Evolutionary conservation across 2,888 invertebrate genomes (phyloP).

Genomic region (Julus scandinavius): DNA sequence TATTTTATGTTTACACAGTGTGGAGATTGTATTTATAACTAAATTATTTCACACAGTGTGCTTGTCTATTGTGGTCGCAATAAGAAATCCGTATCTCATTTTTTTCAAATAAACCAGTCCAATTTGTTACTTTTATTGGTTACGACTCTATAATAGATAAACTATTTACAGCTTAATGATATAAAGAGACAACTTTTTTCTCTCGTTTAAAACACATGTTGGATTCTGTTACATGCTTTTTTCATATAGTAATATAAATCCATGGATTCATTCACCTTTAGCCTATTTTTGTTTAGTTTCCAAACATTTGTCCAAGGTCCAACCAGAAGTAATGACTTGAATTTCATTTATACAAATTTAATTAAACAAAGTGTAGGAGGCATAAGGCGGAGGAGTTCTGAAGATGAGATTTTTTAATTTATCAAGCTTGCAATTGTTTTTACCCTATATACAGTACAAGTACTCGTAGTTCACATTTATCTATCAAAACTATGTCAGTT

Average conservation of each 20-base stretch:
- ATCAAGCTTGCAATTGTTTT: neutral
- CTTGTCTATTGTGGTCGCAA: neutral
- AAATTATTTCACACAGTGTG: neutral
- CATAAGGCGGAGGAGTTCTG: neutral
- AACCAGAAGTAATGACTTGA: neutral
- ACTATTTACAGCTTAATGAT: too few species aligned
- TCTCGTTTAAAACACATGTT: neutral
- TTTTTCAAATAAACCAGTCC: neutral
- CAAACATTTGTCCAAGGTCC: neutral
- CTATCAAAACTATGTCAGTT: neutral
- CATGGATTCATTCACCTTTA: neutral
- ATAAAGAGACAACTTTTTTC: neutral
- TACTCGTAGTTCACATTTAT: neutral
- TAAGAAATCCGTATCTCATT: neutral
- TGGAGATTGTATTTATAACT: too few species aligned
- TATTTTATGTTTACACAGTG: too few species aligned
- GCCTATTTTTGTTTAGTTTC: neutral
- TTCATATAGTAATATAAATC: neutral
- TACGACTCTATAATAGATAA: neutral
- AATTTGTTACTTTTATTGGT: neutral
- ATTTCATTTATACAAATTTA: neutral
- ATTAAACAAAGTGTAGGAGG: constrained; percentile 1
- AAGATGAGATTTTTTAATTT: neutral
- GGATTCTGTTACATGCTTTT: neutral
- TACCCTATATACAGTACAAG: neutral